Base-by-base conservation (phyloP, 2,888 invertebrate genomes). In the Dicyrtoma fusca region DNA sequence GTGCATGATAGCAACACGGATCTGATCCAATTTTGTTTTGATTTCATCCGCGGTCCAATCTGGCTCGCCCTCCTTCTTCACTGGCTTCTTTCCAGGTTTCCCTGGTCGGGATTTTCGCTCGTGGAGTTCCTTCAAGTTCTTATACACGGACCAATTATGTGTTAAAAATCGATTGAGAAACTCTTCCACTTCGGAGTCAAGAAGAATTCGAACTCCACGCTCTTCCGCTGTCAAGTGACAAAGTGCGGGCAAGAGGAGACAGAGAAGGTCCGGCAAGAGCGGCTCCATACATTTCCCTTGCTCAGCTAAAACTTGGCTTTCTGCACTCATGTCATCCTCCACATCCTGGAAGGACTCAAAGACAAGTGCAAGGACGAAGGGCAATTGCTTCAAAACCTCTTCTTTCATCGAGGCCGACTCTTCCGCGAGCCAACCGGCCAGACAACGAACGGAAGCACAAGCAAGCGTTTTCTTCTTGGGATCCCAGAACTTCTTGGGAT, bases 221-320 rank as follows among this genome's bases (percentile, higher is more conserved):
- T 96, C 95, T 85, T 96, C 96, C 23, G 95, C 93, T 45, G 94
- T 91, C 79, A 97, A 87, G 83, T 96, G 94, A 82, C 95, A 96
- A 4, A 96, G 84, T 1, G 94, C 94, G 1, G 96, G 95, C 74
- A 96, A 85, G 86, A 96, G 88, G 51, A 95, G 87, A 68, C 94
- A 87, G 19, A 96, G 84, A 61, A 94, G 86, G 83, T 95, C 93
- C 1, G 81, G 80, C 68, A 77, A 74, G n/a, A 79, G 59, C 23
- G 79, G 79, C 47, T 80, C 80, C 11, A 68, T 72, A 17, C 76
- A 77, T 75, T 80, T 80, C 14, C 80, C 80, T 13, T 74, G 75
- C 68, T 80, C 80, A 1, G 78, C 76, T 21, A 79, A 65, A 19
- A 80, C 80, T 73, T 77, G 74, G 45, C 63, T 76, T 49, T 80